These are phyloP conservation scores for Gymnocephalus cernua DNA, from an alignment of 2,113 vertebrate species.

Conservation along the genomic window DNA sequence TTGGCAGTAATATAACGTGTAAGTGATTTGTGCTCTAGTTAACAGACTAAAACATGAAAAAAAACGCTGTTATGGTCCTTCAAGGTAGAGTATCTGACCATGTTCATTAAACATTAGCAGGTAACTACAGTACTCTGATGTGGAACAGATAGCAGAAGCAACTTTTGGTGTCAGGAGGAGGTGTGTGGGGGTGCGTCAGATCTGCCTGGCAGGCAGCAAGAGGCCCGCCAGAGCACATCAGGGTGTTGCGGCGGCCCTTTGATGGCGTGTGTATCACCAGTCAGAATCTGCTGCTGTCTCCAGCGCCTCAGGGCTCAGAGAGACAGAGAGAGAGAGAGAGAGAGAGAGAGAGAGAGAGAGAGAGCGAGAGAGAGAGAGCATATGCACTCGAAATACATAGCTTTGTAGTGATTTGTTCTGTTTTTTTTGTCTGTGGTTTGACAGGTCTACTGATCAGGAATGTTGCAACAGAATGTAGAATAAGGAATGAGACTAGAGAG, in stretches of 20 bases:
- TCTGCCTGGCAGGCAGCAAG: constrained; percentile 50
- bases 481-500: constrained; percentile 22
- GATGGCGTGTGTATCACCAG: constrained; percentile 69
- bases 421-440: constrained; percentile 29
- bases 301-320: constrained; percentile 57
- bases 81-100: constrained; percentile 35
- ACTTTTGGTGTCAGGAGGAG: constrained; percentile 42
- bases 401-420: constrained; percentile 43
- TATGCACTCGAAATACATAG: constrained; percentile 41
- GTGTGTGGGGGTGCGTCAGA: constrained; percentile 48
- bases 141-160: constrained; percentile 42
- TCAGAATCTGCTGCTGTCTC: constrained; percentile 70
- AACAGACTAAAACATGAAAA: constrained; percentile 63
- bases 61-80: constrained; percentile 23
- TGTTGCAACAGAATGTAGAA: constrained; percentile 45
- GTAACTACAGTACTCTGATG: constrained; percentile 44
- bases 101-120: constrained; percentile 45
- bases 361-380: constrained; percentile 16
- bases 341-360: constrained; percentile 16
- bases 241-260: constrained; percentile 54
- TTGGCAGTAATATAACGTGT: constrained; percentile 53
- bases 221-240: constrained; percentile 58
- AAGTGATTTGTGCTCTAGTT: constrained; percentile 53
- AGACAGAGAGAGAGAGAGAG: constrained; percentile 24
- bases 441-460: constrained; percentile 52